These are phyloP conservation scores for Podocnemis expansa DNA, from an alignment of 2,113 vertebrate species.

Conservation along the genomic window DNA sequence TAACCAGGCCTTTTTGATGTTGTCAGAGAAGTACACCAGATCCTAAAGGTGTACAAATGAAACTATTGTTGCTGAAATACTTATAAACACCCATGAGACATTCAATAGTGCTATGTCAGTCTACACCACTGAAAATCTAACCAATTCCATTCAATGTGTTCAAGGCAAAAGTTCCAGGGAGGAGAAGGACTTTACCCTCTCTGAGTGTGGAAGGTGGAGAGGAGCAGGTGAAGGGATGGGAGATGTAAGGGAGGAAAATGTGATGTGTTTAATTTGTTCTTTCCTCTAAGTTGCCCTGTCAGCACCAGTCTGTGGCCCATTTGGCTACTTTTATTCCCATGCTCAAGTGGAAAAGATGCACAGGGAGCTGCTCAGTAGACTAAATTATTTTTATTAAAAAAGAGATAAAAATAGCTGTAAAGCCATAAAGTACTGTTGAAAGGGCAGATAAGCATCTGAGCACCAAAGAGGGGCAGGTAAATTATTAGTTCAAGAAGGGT, in stretches of 20 bases:
- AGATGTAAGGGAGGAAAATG: neutral
- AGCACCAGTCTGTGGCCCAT: no score
- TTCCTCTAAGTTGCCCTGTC: neutral
- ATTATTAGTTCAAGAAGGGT: no score
- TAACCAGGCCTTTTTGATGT: neutral
- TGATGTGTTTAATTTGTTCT: neutral
- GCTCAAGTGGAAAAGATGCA: neutral
- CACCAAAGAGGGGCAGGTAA: no score
- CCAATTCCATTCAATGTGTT: neutral
- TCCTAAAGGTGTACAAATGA: neutral
- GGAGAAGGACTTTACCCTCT: neutral
- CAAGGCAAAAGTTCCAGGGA: neutral
- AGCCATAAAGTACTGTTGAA: neutral
- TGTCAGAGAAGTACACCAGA: neutral
- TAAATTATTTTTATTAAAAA: neutral
- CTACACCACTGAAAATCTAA: neutral
- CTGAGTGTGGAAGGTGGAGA: neutral
- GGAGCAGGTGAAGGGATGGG: neutral
- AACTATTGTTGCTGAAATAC: neutral
- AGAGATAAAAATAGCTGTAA: neutral
- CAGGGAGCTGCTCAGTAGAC: neutral
- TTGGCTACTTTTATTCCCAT: neutral
- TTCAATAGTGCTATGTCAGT: neutral
- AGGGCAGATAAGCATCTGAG: neutral
- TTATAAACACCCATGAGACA: neutral